Conservation (phyloP, 2,113 vertebrate genomes). For the Galeopterus variegatus region DNA sequence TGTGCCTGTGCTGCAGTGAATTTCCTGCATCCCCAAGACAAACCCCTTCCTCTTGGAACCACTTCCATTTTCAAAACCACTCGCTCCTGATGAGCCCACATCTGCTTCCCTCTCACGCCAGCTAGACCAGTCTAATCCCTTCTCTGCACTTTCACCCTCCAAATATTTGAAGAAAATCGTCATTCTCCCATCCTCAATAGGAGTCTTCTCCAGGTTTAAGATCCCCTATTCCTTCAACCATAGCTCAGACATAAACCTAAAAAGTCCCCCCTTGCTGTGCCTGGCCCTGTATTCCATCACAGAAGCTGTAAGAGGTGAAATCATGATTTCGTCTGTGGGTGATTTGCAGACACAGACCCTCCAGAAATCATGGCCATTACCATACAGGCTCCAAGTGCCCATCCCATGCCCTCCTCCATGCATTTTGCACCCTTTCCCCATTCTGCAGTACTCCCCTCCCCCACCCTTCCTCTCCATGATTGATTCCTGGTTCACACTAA, state of each 20-base stretch:
- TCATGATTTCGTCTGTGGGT: not conserved
- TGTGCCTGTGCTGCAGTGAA: not conserved
- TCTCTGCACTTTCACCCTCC: not conserved
- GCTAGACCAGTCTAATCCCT: not conserved
- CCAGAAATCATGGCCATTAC: not conserved
- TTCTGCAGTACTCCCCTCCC: not conserved
- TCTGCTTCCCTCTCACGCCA: not conserved
- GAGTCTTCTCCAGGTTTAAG: not conserved
- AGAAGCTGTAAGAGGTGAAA: not conserved
- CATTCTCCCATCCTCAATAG: not conserved
- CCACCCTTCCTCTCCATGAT: not conserved
- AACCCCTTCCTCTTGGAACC: not conserved
- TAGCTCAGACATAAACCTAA: not conserved
- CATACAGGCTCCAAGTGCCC: not conserved
- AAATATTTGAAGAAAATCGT: not conserved
- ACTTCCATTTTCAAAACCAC: not conserved
- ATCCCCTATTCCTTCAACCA: not conserved
- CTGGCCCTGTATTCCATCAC: not conserved
- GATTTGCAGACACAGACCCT: not conserved
- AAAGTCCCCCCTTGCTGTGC: not conserved
- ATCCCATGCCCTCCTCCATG: not conserved
- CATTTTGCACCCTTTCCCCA: constrained; percentile 19
- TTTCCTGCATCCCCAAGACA: not conserved
- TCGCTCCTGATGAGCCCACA: not conserved
- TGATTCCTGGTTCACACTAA: constrained; percentile 71